Base-by-base conservation (phyloP, 2,888 invertebrate species). In the Dynastes grantii region DNA sequence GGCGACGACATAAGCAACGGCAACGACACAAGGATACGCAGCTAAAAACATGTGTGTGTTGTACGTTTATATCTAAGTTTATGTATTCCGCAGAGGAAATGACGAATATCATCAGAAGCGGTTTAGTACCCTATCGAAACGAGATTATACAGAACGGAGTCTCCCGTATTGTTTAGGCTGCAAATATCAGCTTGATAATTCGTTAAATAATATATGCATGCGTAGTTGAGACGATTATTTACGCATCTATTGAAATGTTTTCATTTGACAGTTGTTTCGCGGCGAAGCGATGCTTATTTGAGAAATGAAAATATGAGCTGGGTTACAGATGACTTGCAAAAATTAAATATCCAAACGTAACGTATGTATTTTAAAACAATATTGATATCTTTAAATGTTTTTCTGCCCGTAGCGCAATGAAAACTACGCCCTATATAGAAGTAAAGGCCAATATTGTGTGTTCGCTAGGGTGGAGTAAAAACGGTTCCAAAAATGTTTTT, bases 31-130 rank as follows among this genome's bases (percentile, higher is more conserved):
- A 45, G 0, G 45, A 45, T 8, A 45, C 45, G 45, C 11, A 45
- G 45, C 11, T 45, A 45, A 2, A 45, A 45, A 45, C 45, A 5
- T 45, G 4, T 45, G 45, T 6, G 37, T 37, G 37, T 37, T 37
- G 37, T 45, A 55, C 22, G 63, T 63, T 40, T 73, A 73, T 73
- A 73, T 73, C 73, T 63, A 58, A 73, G 58, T 58, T 58, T 73
- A 73, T 73, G 58, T 71, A 11, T 71, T 71, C 32, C 9, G 37
- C 61, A 11, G 16, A 63, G 73, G 73, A 75, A 75, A 45, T 63
- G 63, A 73, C 61, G 73, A 45, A 75, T 75, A 61, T 58, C 73
- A 75, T 75, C 45, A 45, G 58, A 58, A 61, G 61, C 73, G 45
- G 49, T 63, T 61, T 58, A 61, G 61, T 49, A 13, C 22, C 29